Evolutionary conservation across 2,888 invertebrate genomes (phyloP), one percentile per base, ranked within the genome.

Genomic region (Blera fallax): DNA sequence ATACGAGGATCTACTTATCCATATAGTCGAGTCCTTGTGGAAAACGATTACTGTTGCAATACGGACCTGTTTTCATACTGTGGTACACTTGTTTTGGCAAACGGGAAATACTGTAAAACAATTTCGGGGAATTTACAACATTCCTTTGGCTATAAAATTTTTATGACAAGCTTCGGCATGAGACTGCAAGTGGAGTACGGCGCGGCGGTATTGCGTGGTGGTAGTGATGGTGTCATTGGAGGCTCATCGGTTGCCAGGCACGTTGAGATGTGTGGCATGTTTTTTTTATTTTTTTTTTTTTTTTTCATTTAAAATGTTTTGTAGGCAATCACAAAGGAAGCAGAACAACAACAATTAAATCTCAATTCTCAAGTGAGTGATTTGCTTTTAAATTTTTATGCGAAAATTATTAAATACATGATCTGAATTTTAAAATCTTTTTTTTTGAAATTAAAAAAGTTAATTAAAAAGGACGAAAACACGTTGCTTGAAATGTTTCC

Each of bases 331-430:
- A 50, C 58, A 65, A 58, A 48, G 37, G 16, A 45, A 50, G 56
- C 65, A 50, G 6, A 58, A 48, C 58, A 48, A 67, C 27, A 56
- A 29, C 56, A 76, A 67, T 67, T 48, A 76, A 76, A 67, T 58
- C 48, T 10, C 65, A 50, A 76, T 67, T 58, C 76, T 67, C 76
- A 67, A 76, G 76, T 58, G 76, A 76, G 76, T 67, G 54, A 76
- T 58, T 67, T 76, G 65, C 40, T 65, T 65, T 67, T 50, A 29
- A 58, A 74, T 27, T 43, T 76, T 54, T 76, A 65, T 48, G 37
- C 4, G 65, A 37, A 76, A 48, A 76, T 76, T 65, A 65, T 76
- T 56, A 48, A 65, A 58, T 76, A 56, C 67, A 65, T 67, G 56
- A 67, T 50, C 11, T 76, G 76, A 76, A 76, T 76, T 48, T 16